phyloP scores from a whole-genome alignment of 2,797 vertebrate genomes.

The Echeneis naucrates region DNA sequence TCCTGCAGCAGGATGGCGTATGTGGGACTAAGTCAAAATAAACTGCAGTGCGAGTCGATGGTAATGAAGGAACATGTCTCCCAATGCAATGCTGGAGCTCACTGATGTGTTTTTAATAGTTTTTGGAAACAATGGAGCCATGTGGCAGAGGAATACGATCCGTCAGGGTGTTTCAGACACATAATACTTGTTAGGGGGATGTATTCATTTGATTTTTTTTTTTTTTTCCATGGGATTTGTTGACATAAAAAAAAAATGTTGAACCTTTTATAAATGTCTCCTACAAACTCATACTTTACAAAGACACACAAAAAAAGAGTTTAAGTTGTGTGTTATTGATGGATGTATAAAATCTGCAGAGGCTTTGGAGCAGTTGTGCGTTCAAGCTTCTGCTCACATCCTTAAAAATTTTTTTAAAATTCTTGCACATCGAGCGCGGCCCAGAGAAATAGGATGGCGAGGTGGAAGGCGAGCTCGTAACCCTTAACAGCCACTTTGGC shows the following conservation, averaged over 20 bases:
- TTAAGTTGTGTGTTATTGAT: constrained; percentile 25
- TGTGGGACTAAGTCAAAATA: not conserved
- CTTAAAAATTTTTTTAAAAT: constrained; percentile 19
- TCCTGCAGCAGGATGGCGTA: not conserved
- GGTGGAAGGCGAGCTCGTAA: constrained; percentile 68
- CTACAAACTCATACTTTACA: not conserved
- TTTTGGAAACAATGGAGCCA: constrained; percentile 1
- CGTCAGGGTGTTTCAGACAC: not conserved
- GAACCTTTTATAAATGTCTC: not conserved
- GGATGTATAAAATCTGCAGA: constrained; percentile 14
- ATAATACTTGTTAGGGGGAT: not conserved
- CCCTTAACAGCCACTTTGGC: constrained; percentile 57
- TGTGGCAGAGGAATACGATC: not conserved
- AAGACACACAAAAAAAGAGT: constrained; percentile 9
- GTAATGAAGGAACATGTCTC: not conserved
- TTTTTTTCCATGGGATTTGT: not conserved
- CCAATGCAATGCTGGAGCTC: not conserved
- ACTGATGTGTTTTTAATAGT: constrained; percentile 6
- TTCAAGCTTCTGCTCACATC: constrained; percentile 27
- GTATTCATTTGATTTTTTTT: not conserved
- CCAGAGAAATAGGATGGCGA: constrained; percentile 35
- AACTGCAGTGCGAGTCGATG: not conserved
- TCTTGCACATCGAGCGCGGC: constrained; percentile 20
- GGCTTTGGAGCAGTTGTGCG: constrained; percentile 11
- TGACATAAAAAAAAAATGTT: not conserved